Percentiles rank a stretch among this genome's conserved stretches.
phyloP scores from a whole-genome alignment of 2,797 vertebrate species.

The Hozukius guyotensis region DNA sequence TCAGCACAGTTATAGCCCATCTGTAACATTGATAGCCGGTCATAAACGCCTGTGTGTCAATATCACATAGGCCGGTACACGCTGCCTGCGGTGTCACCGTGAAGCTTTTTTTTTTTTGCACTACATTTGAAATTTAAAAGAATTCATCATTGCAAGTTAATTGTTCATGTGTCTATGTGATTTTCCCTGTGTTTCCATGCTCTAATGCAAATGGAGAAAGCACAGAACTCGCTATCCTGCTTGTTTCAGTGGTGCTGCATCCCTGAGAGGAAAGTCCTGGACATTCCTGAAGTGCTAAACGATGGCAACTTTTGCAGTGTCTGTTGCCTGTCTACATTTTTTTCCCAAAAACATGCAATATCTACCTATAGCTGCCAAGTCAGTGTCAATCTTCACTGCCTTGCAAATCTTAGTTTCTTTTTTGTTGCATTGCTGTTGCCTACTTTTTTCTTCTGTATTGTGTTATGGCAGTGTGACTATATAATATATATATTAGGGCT shows the following conservation, averaged over 20 bases:
- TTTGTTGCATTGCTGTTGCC: not conserved
- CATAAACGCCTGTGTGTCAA: conserved; percentile 69
- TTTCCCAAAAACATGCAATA: no score
- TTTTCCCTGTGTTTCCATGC: not conserved
- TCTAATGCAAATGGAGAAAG: not conserved
- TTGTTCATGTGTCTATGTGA: not conserved
- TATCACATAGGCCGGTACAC: conserved; percentile 31
- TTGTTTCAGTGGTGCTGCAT: not conserved
- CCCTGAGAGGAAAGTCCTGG: not conserved
- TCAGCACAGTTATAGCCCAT: conserved; percentile 68
- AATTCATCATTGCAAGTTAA: not conserved
- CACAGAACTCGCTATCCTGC: not conserved
- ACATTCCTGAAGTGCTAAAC: not conserved
- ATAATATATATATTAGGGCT: no score
- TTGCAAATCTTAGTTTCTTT: not conserved
- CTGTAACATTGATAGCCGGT: conserved; percentile 65
- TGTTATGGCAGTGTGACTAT: not conserved
- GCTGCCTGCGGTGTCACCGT: conserved; percentile 7
- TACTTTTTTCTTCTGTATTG: no score
- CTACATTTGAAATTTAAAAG: conserved; percentile 15
- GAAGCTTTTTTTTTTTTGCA: conserved; percentile 20
- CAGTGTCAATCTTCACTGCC: not conserved
- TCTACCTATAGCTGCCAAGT: not conserved
- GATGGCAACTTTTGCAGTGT: not conserved
- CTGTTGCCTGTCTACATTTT: not conserved